These are phyloP conservation scores for Rhinichthys klamathensis DNA, from an alignment of 2,113 vertebrate genomes.

Conservation along the genomic window DNA sequence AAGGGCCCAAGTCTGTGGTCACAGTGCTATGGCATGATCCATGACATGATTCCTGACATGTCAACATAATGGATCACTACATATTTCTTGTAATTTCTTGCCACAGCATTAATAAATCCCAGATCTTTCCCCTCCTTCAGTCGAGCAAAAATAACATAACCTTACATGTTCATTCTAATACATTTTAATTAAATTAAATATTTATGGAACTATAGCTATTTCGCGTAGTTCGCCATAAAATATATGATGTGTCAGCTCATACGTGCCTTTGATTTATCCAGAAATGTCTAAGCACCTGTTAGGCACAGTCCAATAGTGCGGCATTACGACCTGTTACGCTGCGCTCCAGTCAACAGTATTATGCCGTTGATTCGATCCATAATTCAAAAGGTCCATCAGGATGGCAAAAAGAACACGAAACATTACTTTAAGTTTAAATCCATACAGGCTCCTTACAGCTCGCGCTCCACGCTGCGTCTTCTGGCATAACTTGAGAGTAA, in stretches of 20 bases:
- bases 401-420: neutral
- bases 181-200: neutral
- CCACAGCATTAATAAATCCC: neutral
- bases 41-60: neutral
- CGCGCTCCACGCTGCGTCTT: conserved; percentile 3
- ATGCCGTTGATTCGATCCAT: conserved; percentile 1
- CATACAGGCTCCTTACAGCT: conserved; percentile 10
- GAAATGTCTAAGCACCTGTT: conserved; percentile 29
- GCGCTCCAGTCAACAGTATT: neutral
- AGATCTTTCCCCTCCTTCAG: neutral
- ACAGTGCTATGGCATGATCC: neutral
- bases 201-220: neutral
- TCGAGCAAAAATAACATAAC: neutral
- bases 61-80: neutral
- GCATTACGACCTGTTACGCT: conserved; percentile 30
- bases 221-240: neutral
- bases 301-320: conserved; percentile 4
- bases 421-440: neutral
- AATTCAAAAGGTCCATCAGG: conserved; percentile 10
- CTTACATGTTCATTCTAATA: neutral
- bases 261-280: neutral
- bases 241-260: conserved; percentile 19
- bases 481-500: neutral
- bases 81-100: neutral
- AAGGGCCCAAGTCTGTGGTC: neutral